Evolutionary conservation across 2,113 vertebrate species (phyloP).

Genomic region (Chaenogobius annularis): DNA sequence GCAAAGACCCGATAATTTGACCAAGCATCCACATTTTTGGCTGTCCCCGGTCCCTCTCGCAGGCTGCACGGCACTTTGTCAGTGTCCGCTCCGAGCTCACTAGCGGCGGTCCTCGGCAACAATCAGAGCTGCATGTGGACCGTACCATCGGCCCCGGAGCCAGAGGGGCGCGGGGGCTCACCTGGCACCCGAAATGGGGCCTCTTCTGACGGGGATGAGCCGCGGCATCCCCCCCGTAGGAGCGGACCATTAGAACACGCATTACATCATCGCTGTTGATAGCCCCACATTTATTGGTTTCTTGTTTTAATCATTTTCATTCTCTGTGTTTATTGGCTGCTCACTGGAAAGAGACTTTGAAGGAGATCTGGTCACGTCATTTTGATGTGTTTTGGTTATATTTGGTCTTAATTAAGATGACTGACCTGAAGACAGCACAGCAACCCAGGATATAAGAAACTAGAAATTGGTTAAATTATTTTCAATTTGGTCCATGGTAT

Average conservation of each 20-base stretch:
- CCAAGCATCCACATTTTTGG: conserved; percentile 33
- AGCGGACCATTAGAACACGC: conserved; percentile 50
- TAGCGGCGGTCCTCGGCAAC: conserved; percentile 79
- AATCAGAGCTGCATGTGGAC: conserved; percentile 76
- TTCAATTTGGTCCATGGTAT: background rate
- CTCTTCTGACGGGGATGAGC: conserved; percentile 12
- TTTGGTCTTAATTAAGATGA: background rate
- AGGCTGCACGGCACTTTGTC: conserved; percentile 41
- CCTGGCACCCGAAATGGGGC: conserved; percentile 32
- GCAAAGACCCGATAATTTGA: conserved; percentile 55
- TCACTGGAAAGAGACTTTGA: background rate
- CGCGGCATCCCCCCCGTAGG: conserved; percentile 33
- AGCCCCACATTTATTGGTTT: conserved; percentile 56
- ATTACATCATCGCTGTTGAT: conserved; percentile 75
- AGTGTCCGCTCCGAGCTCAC: conserved; percentile 55
- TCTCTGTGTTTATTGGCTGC: conserved; percentile 1
- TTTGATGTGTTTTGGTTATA: background rate
- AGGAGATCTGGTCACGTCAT: background rate
- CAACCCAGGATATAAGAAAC: background rate
- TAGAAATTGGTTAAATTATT: background rate
- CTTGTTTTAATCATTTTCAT: conserved; percentile 44
- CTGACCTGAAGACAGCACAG: background rate
- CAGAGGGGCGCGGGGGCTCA: conserved; percentile 51
- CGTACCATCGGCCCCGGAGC: conserved; percentile 64
- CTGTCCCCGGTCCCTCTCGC: conserved; percentile 14